phyloP scores from a whole-genome alignment of 53 echinoderm and acorn worm species.

The Astropecten irregularis region DNA sequence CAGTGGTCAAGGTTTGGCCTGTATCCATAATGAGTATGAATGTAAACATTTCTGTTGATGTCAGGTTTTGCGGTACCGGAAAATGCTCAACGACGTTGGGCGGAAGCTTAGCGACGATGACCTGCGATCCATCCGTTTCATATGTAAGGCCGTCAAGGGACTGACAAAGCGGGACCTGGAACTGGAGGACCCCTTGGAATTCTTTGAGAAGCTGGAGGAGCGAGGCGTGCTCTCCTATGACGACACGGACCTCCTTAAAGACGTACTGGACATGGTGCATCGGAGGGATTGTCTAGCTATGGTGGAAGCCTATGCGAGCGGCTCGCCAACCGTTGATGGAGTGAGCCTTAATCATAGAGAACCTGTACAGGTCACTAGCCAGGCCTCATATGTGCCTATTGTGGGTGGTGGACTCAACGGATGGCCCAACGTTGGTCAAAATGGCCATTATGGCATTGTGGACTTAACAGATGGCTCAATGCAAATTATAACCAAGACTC shows the following conservation, averaged over 20 bases:
- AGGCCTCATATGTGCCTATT: background rate
- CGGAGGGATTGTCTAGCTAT: constrained; percentile 32
- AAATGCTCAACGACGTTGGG: background rate
- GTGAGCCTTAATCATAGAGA: background rate
- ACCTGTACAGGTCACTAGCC: background rate
- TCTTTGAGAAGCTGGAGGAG: constrained; percentile 60
- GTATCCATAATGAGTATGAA: too few species aligned
- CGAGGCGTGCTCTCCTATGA: constrained; percentile 45
- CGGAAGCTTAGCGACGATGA: background rate
- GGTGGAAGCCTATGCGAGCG: background rate
- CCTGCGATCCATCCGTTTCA: constrained; percentile 26
- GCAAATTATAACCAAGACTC: too few species aligned
- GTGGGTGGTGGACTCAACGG: background rate
- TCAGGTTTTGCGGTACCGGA: constrained; percentile 9
- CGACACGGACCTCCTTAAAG: constrained; percentile 30
- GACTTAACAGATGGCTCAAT: background rate
- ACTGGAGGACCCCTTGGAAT: constrained; percentile 38
- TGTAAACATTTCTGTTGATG: too few species aligned
- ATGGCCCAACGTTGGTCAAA: background rate
- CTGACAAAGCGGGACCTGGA: constrained; percentile 62
- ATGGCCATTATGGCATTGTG: background rate
- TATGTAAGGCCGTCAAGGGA: constrained; percentile 61
- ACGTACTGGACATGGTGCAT: constrained; percentile 13
- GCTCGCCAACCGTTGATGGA: background rate
- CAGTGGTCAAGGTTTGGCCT: too few species aligned